Percentiles rank a stretch among this genome's conserved stretches.
phyloP scores from a whole-genome alignment of 2,888 invertebrate genomes.

The Mystacides longicornis region DNA sequence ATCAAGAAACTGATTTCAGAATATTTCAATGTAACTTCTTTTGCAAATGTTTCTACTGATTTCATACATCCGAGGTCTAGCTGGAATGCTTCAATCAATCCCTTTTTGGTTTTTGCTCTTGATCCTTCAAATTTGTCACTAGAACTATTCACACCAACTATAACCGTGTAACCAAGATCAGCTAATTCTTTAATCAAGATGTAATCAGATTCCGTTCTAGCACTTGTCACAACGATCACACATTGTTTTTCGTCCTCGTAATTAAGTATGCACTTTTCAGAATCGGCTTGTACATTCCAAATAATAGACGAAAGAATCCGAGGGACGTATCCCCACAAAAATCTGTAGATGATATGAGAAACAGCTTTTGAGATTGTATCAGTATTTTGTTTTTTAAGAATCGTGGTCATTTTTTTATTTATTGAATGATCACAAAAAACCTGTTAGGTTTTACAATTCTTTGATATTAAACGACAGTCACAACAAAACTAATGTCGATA shows the following conservation, averaged over 20 bases:
- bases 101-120: background rate
- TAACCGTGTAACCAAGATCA: background rate
- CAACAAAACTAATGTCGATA: too few species aligned
- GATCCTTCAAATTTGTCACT: background rate
- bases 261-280: background rate
- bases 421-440: too few species aligned
- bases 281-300: background rate
- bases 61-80: background rate
- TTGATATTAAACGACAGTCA: too few species aligned
- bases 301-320: background rate
- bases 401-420: too few species aligned
- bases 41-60: background rate
- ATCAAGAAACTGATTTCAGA: background rate
- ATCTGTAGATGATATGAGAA: background rate
- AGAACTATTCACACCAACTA: background rate
- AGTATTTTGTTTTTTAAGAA: too few species aligned
- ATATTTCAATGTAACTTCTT: background rate
- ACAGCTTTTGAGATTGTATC: too few species aligned
- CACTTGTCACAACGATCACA: background rate
- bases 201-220: background rate
- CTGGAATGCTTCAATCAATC: background rate
- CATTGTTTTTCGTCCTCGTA: background rate
- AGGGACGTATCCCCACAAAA: background rate
- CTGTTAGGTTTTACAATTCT: too few species aligned
- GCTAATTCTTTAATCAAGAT: background rate